Percentiles rank a stretch among this genome's conserved stretches.
These are phyloP conservation scores for Phoxinus phoxinus DNA, from an alignment of 2,113 vertebrate genomes.

Conservation along the genomic window DNA sequence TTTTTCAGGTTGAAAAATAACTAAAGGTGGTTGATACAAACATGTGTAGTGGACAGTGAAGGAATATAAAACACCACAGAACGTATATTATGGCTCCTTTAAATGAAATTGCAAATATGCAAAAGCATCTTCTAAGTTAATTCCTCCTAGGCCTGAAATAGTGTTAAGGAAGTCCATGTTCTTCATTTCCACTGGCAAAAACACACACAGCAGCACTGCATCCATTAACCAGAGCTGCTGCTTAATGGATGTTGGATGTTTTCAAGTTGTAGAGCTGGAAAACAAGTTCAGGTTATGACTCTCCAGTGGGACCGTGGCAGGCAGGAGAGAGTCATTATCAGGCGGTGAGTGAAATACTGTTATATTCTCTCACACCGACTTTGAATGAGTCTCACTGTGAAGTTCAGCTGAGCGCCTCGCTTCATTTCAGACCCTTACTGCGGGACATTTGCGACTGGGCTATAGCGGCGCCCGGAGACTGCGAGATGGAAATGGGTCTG, in stretches of 20 bases:
- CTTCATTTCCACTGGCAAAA: neutral
- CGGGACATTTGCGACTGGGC: neutral
- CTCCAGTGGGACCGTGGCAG: neutral
- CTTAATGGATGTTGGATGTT: constrained; percentile 1
- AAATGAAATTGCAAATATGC: neutral
- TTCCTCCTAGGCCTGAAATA: neutral
- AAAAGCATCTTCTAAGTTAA: constrained; percentile 5
- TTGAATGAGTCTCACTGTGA: constrained; percentile 2
- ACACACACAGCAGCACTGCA: neutral
- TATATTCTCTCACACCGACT: neutral
- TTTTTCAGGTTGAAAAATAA: no score
- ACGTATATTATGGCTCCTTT: neutral
- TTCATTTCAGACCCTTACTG: constrained; percentile 20
- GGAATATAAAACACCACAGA: neutral
- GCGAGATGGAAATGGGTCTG: constrained; percentile 43
- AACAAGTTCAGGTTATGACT: constrained; percentile 8
- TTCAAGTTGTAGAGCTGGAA: neutral
- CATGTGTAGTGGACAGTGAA: neutral
- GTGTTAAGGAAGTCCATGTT: neutral
- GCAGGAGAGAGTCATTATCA: neutral
- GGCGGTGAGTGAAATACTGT: neutral
- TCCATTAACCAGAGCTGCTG: constrained; percentile 32
- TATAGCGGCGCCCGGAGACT: constrained; percentile 7
- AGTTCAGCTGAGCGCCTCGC: constrained; percentile 18
- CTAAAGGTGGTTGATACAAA: neutral